Base-by-base conservation (phyloP, 2,888 invertebrate species). In the Fragum sueziense region DNA sequence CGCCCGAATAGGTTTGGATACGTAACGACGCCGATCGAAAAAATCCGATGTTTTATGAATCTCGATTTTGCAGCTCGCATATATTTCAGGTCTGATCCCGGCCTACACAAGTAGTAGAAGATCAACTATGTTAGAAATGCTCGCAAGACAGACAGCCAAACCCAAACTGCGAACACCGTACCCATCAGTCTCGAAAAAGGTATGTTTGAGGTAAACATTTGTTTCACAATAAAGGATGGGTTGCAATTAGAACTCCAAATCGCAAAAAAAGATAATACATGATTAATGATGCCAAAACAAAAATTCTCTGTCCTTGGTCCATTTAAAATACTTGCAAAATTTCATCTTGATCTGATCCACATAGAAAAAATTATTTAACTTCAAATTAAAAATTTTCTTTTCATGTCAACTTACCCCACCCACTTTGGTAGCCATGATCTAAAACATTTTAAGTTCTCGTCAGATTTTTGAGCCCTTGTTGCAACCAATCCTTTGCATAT, bases 161-260 rank as follows among this genome's bases (percentile, higher is more conserved):
- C 78, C 61, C 22, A 33, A 70, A 14, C 69, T 62, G 3, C 47
- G 74, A 34, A 78, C 78, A n/a, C 78, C 78, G 7, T 74, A 70
- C 17, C 78, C 78, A 11, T 67, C 78, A 17, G 54, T 74, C 25
- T 62, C 54, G 31, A 78, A 70, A 37, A 78, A 78, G 74, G 78
- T 78, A 65, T 17, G 61, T 22, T 33, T 34, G 57, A 22, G 14
- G 27, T 41, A 54, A 17, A 29, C 25, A 14, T 29, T 17, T 70
- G 4, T n/a, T 0, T 33, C 3, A 37, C 14, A 11, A 54, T 9
- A 22, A 25, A 22, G 14, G 11, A 14, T 25, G 1, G 6, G 25
- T 25, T 57, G 14, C 25, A 22, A 22, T 22, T 4, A 22, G 57
- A 17, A 14, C 2, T 11, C 14, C 57, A 9, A 57, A 2, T 1